Percentiles rank a stretch among this genome's conserved stretches.
phyloP scores from a whole-genome alignment of 2,113 vertebrate genomes.

The Scortum barcoo region DNA sequence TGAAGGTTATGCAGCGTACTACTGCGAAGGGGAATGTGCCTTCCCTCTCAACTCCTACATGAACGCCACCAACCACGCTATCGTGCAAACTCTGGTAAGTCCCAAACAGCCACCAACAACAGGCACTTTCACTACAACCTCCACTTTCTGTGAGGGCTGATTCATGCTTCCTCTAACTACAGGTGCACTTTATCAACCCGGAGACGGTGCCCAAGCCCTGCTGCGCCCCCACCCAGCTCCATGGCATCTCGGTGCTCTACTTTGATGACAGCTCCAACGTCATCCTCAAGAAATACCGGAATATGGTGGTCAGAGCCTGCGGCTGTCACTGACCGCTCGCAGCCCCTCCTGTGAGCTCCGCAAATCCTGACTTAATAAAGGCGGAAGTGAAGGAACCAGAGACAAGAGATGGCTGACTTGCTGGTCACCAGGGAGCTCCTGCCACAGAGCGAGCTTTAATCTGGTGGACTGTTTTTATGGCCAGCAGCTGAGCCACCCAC shows the following conservation, averaged over 20 bases:
- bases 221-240: slow-evolving; percentile 97
- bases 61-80: slow-evolving; percentile 98
- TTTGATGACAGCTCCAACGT: slow-evolving; percentile 99
- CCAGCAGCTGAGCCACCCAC: slow-evolving; percentile 37
- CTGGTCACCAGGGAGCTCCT: slow-evolving; percentile 29
- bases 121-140: slow-evolving; percentile 4
- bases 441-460: slow-evolving; percentile 48
- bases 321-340: slow-evolving; percentile 90
- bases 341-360: not conserved
- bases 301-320: slow-evolving; percentile 97
- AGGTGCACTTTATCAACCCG: slow-evolving; percentile 99
- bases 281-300: slow-evolving; percentile 97
- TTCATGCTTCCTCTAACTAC: slow-evolving; percentile 31
- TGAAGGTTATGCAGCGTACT: slow-evolving; percentile 95
- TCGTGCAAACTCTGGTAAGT: slow-evolving; percentile 97
- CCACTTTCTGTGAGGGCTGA: slow-evolving; percentile 11
- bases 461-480: slow-evolving; percentile 35
- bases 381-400: slow-evolving; percentile 11
- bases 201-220: slow-evolving; percentile 96
- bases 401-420: slow-evolving; percentile 30
- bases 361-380: not conserved
- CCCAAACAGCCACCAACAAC: slow-evolving; percentile 13
- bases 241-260: slow-evolving; percentile 97
- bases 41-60: slow-evolving; percentile 98
- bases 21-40: slow-evolving; percentile 97